Percentiles rank a stretch among this genome's conserved stretches.
phyloP scores from a whole-genome alignment of 2,797 vertebrate species.

The Lindbergichthys nudifrons region DNA sequence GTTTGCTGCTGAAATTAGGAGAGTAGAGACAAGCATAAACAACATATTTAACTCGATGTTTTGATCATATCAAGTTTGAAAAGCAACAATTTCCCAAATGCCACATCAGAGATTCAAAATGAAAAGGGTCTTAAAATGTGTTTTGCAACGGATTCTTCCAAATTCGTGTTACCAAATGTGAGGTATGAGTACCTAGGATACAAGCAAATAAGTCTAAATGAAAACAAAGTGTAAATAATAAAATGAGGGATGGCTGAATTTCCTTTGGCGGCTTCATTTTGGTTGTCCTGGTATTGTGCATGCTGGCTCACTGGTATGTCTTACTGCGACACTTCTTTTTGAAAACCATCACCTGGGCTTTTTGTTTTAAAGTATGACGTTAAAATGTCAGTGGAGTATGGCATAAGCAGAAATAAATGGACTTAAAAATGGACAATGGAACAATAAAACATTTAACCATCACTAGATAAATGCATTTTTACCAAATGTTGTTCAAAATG shows the following conservation, averaged over 20 bases:
- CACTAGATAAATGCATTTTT: neutral
- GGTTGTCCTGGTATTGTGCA: neutral
- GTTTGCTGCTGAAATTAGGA: neutral
- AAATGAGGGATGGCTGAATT: neutral
- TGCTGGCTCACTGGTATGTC: neutral
- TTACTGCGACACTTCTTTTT: neutral
- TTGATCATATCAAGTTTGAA: neutral
- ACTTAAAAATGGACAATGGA: neutral
- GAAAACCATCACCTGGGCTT: neutral
- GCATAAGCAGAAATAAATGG: neutral
- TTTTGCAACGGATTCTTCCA: neutral
- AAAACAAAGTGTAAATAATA: conserved; percentile 2
- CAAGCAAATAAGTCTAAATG: neutral
- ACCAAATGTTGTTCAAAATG: neutral
- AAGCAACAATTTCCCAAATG: conserved; percentile 3
- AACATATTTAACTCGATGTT: neutral
- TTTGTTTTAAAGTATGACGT: neutral
- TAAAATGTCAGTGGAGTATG: neutral
- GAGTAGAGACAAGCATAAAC: neutral
- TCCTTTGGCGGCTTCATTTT: neutral
- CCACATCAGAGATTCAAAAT: neutral
- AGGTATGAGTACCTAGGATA: neutral
- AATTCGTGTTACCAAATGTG: neutral
- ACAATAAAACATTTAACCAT: neutral
- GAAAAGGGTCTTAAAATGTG: conserved; percentile 4